Conservation (phyloP, 1,140 invertebrate species). For the Drosophila ohnishii region DNA sequence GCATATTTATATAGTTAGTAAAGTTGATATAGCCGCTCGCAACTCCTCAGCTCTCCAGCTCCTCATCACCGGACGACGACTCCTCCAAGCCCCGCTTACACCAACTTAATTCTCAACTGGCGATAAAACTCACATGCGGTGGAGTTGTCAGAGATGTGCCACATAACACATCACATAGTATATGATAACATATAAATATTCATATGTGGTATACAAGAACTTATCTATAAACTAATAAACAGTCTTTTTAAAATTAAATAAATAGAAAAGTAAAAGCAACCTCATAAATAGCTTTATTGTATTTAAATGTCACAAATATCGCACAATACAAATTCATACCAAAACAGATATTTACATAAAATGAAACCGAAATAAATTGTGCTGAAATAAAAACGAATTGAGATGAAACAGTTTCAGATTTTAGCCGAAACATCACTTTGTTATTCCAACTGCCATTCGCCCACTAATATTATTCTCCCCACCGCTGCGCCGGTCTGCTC, state of each 20-base stretch:
- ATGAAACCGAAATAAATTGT: slow-evolving; percentile 22
- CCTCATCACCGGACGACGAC: slow-evolving; percentile 5
- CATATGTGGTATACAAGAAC: not conserved
- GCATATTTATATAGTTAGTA: slow-evolving; percentile 73
- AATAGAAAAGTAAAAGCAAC: not conserved
- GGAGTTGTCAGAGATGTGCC: not conserved
- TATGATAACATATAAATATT: not conserved
- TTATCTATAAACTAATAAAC: not conserved
- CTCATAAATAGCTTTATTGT: not conserved
- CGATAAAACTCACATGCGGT: slow-evolving; percentile 45
- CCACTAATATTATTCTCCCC: slow-evolving; percentile 35
- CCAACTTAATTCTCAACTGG: slow-evolving; percentile 62
- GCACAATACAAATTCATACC: not conserved
- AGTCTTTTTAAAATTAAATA: not conserved
- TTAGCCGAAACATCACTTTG: slow-evolving; percentile 21
- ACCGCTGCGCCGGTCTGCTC: not conserved
- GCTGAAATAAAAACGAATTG: slow-evolving; percentile 19
- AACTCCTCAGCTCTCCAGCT: not conserved
- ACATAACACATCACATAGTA: not conserved
- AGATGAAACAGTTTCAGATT: slow-evolving; percentile 39
- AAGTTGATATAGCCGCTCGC: slow-evolving; percentile 24
- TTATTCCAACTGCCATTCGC: slow-evolving; percentile 38
- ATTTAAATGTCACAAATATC: not conserved
- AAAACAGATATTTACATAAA: not conserved
- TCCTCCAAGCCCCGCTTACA: slow-evolving; percentile 31